Percentiles rank a stretch among this genome's conserved stretches.
These are phyloP conservation scores for Pasiphila rectangulata DNA, from an alignment of 2,888 invertebrate genomes.

Conservation along the genomic window DNA sequence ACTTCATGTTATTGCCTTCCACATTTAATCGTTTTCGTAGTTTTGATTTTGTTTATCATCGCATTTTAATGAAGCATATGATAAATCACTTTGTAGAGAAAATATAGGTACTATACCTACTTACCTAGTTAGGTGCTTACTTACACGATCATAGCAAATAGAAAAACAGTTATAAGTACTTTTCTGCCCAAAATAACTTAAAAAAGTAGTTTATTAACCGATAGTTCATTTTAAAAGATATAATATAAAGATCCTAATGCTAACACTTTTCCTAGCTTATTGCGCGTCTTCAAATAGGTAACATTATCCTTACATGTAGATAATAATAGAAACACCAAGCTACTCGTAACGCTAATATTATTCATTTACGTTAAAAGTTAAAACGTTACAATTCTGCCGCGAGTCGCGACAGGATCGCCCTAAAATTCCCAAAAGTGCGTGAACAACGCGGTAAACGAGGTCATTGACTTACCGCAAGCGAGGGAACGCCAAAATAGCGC, in stretches of 20 bases:
- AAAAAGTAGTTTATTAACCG: too few species aligned
- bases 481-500: slow-evolving; percentile 82
- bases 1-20: slow-evolving; percentile 61
- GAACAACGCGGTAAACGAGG: slow-evolving; percentile 76
- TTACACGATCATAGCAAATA: too few species aligned
- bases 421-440: slow-evolving; percentile 77
- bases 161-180: too few species aligned
- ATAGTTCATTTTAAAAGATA: too few species aligned
- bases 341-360: slow-evolving; percentile 14
- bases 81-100: too few species aligned
- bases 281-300: too few species aligned
- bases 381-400: slow-evolving; percentile 39
- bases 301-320: too few species aligned
- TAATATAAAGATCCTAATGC: too few species aligned
- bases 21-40: slow-evolving; percentile 52
- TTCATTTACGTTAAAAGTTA: slow-evolving; percentile 34
- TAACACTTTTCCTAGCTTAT: too few species aligned
- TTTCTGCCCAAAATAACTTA: too few species aligned
- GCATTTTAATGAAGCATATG: slow-evolving; percentile 6
- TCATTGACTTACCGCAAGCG: slow-evolving; percentile 75
- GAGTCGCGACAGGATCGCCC: slow-evolving; percentile 53
- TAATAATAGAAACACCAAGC: too few species aligned
- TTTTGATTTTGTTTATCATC: slow-evolving; percentile 27
- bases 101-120: slow-evolving; percentile 3
- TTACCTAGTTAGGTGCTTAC: too few species aligned